These are phyloP conservation scores for Adineta ricciae DNA, from an alignment of 2,888 invertebrate species.

Conservation along the genomic window DNA sequence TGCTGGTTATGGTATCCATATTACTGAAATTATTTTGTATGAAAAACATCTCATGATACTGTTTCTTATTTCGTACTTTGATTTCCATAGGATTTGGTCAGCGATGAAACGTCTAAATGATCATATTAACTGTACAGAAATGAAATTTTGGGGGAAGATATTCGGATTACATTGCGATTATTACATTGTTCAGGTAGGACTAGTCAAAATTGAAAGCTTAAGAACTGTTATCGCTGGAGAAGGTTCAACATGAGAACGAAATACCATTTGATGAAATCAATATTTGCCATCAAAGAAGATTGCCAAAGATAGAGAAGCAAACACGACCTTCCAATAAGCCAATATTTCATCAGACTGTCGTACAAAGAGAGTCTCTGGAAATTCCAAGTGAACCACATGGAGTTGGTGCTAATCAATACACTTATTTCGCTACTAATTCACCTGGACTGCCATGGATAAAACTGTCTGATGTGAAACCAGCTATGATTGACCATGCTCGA, in stretches of 20 bases:
- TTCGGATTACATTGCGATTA: constrained; percentile 69
- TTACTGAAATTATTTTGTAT: not conserved
- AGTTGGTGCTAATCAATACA: constrained; percentile 66
- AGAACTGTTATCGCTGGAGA: constrained; percentile 48
- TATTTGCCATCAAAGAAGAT: constrained; percentile 34
- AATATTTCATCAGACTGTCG: constrained; percentile 2
- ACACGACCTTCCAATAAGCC: not conserved
- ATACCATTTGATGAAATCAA: not conserved
- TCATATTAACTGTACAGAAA: constrained; percentile 45
- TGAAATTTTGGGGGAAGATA: constrained; percentile 74
- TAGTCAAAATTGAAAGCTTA: not conserved
- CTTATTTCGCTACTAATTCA: constrained; percentile 70
- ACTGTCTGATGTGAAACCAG: constrained; percentile 68
- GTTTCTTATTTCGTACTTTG: no score
- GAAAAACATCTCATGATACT: not conserved
- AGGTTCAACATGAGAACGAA: constrained; percentile 56
- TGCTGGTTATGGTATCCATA: constrained; percentile 12
- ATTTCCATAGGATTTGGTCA: constrained; percentile 60
- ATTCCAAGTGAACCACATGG: constrained; percentile 66
- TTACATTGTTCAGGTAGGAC: constrained; percentile 66
- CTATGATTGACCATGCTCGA: constrained; percentile 64
- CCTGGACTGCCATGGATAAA: constrained; percentile 71
- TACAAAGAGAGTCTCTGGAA: constrained; percentile 41
- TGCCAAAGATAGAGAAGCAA: not conserved
- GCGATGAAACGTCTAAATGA: constrained; percentile 62